Base-by-base conservation (phyloP, 2,888 invertebrate species). In the Philhelius pedissequus region DNA sequence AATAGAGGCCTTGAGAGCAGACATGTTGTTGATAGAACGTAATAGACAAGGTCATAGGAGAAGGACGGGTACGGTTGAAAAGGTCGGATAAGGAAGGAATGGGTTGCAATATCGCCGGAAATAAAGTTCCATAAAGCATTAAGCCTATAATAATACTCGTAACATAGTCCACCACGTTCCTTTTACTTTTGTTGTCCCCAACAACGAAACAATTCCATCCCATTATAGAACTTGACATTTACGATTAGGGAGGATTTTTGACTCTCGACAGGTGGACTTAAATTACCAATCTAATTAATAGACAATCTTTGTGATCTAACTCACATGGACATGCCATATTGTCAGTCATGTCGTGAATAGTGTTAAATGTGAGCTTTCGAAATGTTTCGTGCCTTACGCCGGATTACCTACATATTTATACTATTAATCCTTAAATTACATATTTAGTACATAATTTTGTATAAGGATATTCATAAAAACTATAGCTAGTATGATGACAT, bases 71-170 rank as follows among this genome's bases (percentile, higher is more conserved):
- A 35, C 7, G 45, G 40, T 18, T 40, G 40, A 32, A 35, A 25
- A 2, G 35, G 62, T 52, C 38, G 50, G 58, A 15, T 20, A 22
- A 13, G 22, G 18, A 13, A n/a, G 27, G 77, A 82, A 73, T 66
- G 77, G 82, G 77, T 82, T 71, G 73, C 45, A 54, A 68, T 60
- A 79, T 35, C 40, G 52, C 52, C 7, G 60, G 20, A 60, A 73
- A 71, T 81, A 76, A 71, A 66, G 50, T 52, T 48, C 20, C 64
- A 76, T 76, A 58, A 71, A 66, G 70, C 64, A 73, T 50, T 54
- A 25, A 32, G 64, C 32, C 32, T 27, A 43, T 4, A 25, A 62
- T n/a, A n/a, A n/a, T n/a, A n/a, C n/a, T n/a, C n/a, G n/a, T n/a
- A 18, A 18, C 6, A 54, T 15, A 32, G 0, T 2, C 3, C 4